These are phyloP conservation scores for Eupithecia pulchellata DNA, from an alignment of 2,888 invertebrate genomes.

Conservation along the genomic window DNA sequence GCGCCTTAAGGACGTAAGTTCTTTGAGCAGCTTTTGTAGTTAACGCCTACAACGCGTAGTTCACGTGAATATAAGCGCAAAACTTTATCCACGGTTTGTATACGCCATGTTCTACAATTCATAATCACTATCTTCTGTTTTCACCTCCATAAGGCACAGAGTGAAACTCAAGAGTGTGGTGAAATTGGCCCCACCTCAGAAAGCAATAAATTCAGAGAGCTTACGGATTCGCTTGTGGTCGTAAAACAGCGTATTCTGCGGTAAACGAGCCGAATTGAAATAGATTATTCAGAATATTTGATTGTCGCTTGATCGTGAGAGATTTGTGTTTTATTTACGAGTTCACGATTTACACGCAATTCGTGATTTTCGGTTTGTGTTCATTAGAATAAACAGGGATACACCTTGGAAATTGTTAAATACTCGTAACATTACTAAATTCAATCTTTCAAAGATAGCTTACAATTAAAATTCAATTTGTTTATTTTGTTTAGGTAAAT, in stretches of 20 bases:
- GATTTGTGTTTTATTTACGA: neutral
- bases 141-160: neutral
- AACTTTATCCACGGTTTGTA: neutral
- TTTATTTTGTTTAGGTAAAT: neutral
- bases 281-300: conserved; percentile 16
- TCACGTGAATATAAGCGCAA: no score
- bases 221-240: conserved; percentile 1
- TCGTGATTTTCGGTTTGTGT: neutral
- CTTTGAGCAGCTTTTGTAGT: no score
- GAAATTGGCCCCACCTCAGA: neutral
- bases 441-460: neutral
- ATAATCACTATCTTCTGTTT: neutral
- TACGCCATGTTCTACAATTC: neutral
- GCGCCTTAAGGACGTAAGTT: no score
- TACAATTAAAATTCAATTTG: neutral
- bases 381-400: neutral
- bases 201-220: conserved; percentile 3
- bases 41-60: no score
- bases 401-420: neutral
- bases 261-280: conserved; percentile 8
- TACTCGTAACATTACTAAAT: neutral
- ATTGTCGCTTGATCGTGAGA: conserved; percentile 1
- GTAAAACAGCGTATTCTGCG: conserved; percentile 1
- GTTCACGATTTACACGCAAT: neutral
- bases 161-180: neutral